Conservation (phyloP, 2,113 vertebrate genomes). For the Protobothrops flavoviridis region DNA sequence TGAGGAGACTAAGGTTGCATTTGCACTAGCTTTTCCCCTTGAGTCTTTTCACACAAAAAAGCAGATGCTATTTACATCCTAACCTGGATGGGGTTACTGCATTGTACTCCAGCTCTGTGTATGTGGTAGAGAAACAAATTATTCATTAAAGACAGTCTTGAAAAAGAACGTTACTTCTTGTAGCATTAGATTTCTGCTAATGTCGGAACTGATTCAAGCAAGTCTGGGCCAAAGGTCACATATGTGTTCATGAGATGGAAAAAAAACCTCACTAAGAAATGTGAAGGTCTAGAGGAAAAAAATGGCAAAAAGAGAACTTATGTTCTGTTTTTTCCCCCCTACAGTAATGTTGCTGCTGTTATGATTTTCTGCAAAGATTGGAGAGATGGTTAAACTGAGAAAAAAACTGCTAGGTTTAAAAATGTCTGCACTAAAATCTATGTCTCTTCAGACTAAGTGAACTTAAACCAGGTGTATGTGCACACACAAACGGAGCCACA, state of each 20-base stretch:
- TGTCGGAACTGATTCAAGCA: background rate
- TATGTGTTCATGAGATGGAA: background rate
- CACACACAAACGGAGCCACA: background rate
- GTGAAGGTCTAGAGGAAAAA: background rate
- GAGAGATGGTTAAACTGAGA: background rate
- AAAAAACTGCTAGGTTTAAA: background rate
- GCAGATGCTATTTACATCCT: background rate
- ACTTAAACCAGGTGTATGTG: background rate
- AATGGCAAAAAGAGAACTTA: background rate
- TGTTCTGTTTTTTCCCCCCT: background rate
- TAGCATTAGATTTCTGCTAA: background rate
- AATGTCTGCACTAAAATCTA: background rate
- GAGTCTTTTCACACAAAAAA: background rate
- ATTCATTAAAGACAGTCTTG: background rate
- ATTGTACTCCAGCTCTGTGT: background rate
- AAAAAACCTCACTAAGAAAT: background rate
- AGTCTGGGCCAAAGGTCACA: background rate
- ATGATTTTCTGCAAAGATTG: background rate
- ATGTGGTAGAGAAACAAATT: background rate
- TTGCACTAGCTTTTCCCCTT: background rate
- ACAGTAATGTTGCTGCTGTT: background rate
- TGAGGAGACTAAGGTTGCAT: background rate
- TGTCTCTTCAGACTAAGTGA: background rate
- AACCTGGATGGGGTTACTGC: background rate
- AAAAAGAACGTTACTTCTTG: background rate